Evolutionary conservation across 2,797 vertebrate genomes (phyloP), one percentile per base, ranked within the genome.

Genomic region (Diglossa cyanea): DNA sequence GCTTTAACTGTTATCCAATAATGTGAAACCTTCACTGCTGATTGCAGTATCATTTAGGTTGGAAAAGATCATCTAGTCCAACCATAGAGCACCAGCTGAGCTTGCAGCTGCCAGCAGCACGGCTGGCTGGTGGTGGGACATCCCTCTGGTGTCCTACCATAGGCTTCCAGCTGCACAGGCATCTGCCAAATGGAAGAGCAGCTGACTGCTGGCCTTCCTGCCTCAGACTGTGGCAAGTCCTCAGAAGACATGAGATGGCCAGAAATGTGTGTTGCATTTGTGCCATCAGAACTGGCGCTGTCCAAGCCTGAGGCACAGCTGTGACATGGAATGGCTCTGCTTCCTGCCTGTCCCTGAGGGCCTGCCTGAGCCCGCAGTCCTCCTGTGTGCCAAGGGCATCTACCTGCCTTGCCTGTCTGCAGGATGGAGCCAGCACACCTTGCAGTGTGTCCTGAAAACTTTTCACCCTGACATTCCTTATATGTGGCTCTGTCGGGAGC

Each of bases 391-490:
- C 16, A 16, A 48, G 48, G 25, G n/a, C 20, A 6, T 18, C 45
- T 19, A 11, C n/a, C 26, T 17, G 0, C 42, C 63, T 66, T 42
- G 42, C 30, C 35, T 21, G 1, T 39, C 68, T 76, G 65, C 44
- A 24, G 76, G 65, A 60, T 12, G 47, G 82, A 94, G 47, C 24
- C 31, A 25, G 45, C 55, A 47, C 35, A 70, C 47, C 44, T 78
- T n/a, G 21, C 35, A 23, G 6, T 2, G 33, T 57, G 61, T 35
- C 53, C 33, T 9, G 42, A 42, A 45, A 68, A 31, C 4, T 9
- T 68, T 28, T 42, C 2, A 2, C 48, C 0, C 0, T 10, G 42
- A 13, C 3, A 28, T 54, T 89, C n/a, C 39, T 31, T 45, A 3
- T 7, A 13, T 8, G 42, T 45, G 67, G n/a, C 58, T 84, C 75